Base-by-base conservation (phyloP, 2,797 vertebrate genomes). In the Champsocephalus esox region DNA sequence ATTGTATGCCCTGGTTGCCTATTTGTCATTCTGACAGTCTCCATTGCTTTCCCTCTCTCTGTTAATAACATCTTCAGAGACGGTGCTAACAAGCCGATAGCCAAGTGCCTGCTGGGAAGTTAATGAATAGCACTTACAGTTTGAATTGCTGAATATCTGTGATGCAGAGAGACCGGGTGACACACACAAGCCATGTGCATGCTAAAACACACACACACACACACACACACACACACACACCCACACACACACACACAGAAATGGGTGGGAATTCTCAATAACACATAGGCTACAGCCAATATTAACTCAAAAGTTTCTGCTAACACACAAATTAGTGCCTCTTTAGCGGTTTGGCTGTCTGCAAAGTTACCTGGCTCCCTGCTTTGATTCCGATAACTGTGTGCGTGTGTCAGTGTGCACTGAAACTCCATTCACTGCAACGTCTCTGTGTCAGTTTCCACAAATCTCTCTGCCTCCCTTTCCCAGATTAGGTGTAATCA, bases 61-160 rank as follows among this genome's bases (percentile, higher is more conserved):
- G 12, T 52, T 66, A 60, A 63, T 56, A 51, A 34, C 48, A 77
- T 49, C 59, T 66, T 64, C 24, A 63, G 46, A 66, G 62, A 50
- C 34, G 12, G 46, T 17, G 50, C 62, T 61, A 73, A 82, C n/a
- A 70, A 65, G 65, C 51, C 2, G 9, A 54, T 44, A 48, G 66
- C 64, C 12, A 70, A 44, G 50, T 59, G 60, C 70, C 71, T 65
- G 71, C 70, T 77, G 79, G 45, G 79, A 77, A 52, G 50, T 32
- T 70, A 72, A 81, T 58, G 17, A 76, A 63, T n/a, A 61, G 43
- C 69, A 67, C 68, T 79, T 71, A 68, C 58, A 63, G 48, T 59
- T 14, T 58, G 55, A 66, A 44, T 66, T 69, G 72, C 34, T 51
- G 44, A 28, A 62, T 59, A 38, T 21, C 52, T 49, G 43, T 72